phyloP scores from a whole-genome alignment of 2,797 vertebrate species.

The Labroides dimidiatus region DNA sequence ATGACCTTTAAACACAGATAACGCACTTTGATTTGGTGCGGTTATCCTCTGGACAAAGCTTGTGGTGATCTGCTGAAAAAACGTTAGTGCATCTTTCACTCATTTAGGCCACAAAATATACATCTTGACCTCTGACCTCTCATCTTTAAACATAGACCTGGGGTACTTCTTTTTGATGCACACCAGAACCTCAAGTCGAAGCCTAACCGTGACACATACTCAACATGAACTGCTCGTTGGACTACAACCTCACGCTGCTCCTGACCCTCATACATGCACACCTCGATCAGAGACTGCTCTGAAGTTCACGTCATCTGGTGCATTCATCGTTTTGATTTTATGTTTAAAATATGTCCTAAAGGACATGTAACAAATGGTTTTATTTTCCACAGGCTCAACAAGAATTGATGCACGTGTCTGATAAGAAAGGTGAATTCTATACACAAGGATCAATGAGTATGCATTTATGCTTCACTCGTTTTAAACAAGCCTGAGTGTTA shows the following conservation, averaged over 20 bases:
- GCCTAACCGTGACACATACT: not conserved
- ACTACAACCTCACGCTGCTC: not conserved
- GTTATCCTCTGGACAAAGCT: too few relatives aligned
- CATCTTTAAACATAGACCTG: too few relatives aligned
- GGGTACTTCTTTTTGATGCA: not conserved
- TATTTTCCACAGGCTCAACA: not conserved
- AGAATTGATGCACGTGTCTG: not conserved
- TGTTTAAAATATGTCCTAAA: too few relatives aligned
- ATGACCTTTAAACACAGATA: too few relatives aligned
- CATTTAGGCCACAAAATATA: not conserved
- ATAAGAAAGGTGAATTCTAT: not conserved
- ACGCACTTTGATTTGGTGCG: too few relatives aligned
- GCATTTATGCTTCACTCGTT: conserved; percentile 5
- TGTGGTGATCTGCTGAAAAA: too few relatives aligned
- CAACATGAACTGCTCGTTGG: not conserved
- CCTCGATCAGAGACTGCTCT: conserved; percentile 15
- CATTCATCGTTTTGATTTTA: too few relatives aligned
- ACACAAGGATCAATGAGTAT: not conserved
- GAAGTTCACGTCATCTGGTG: too few relatives aligned
- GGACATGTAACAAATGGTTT: not conserved
- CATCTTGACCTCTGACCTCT: not conserved
- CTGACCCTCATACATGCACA: conserved; percentile 2
- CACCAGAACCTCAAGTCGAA: not conserved
- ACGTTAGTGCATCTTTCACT: too few relatives aligned
- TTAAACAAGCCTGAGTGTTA: conserved; percentile 21